A percentile compares a stretch with the other conserved stretches of the same genome.
These are phyloP conservation scores for Choreutis nemorana DNA, from an alignment of 2,888 invertebrate species.

Conservation along the genomic window DNA sequence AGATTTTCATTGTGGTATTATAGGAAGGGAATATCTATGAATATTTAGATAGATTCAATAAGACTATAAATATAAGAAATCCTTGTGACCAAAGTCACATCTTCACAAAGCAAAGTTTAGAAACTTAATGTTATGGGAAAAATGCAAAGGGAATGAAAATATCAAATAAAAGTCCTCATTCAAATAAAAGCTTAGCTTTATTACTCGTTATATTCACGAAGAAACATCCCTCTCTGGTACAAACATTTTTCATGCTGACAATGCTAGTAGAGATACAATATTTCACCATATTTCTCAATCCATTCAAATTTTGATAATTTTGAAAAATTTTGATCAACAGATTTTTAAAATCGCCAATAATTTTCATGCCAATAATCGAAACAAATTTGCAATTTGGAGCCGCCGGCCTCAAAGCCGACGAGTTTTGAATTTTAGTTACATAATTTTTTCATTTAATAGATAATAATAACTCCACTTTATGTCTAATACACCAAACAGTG, in stretches of 20 bases:
- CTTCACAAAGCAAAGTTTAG: too few species aligned
- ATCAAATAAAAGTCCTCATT: constrained; percentile 51
- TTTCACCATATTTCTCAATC: constrained; percentile 37
- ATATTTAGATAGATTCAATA: too few species aligned
- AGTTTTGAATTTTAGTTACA: constrained; percentile 37
- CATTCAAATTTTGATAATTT: constrained; percentile 24
- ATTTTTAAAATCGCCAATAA: constrained; percentile 49
- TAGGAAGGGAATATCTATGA: too few species aligned
- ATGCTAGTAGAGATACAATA: constrained; percentile 38
- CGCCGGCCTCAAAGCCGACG: constrained; percentile 16
- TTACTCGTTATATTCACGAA: constrained; percentile 76
- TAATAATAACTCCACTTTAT: constrained; percentile 40
- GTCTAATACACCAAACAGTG: constrained; percentile 62
- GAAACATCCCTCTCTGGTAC: constrained; percentile 63
- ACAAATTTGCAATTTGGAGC: constrained; percentile 31
- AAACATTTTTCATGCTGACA: constrained; percentile 55
- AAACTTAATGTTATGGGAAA: too few species aligned
- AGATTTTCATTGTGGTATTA: too few species aligned
- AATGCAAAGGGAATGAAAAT: too few species aligned
- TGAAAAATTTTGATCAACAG: constrained; percentile 51
- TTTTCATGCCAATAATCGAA: constrained; percentile 31
- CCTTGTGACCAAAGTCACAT: too few species aligned
- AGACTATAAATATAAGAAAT: too few species aligned
- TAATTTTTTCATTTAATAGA: constrained; percentile 33
- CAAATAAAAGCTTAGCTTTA: constrained; percentile 81